These are phyloP conservation scores for Monoplex corrugatus DNA, from an alignment of 2,888 invertebrate species.

Conservation along the genomic window DNA sequence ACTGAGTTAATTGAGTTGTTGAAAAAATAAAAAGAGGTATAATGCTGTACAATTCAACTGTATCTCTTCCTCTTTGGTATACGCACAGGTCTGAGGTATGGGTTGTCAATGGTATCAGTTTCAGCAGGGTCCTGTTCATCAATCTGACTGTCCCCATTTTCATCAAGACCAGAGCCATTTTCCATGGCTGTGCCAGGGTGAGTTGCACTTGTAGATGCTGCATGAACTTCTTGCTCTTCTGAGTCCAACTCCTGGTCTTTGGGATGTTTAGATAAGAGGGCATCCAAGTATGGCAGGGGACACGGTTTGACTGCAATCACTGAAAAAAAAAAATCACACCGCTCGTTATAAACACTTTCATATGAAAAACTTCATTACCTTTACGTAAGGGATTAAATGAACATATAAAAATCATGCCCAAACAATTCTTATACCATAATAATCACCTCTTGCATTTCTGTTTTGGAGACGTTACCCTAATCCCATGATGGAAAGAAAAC, in stretches of 20 bases:
- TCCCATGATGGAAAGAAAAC: no score
- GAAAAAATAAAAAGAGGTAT: not conserved
- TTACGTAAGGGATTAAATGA: no score
- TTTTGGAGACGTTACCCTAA: no score
- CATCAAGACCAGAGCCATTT: not conserved
- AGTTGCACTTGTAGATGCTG: slow-evolving; percentile 43
- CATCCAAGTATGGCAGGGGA: slow-evolving; percentile 90
- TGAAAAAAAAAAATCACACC: slow-evolving; percentile 81
- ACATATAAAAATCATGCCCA: no score
- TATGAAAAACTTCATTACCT: no score
- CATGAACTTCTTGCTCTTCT: slow-evolving; percentile 84
- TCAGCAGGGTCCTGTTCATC: slow-evolving; percentile 70
- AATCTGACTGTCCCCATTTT: not conserved
- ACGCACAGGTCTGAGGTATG: slow-evolving; percentile 86
- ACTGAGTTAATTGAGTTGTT: not conserved
- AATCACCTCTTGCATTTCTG: no score
- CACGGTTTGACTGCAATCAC: slow-evolving; percentile 94
- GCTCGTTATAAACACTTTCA: not conserved
- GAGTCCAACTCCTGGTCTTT: slow-evolving; percentile 95
- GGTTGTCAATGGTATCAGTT: slow-evolving; percentile 87
- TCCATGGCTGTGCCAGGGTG: slow-evolving; percentile 20
- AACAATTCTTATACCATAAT: no score
- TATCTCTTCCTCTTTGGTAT: slow-evolving; percentile 74
- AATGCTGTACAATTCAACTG: not conserved
- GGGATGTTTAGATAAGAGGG: slow-evolving; percentile 94